Evolutionary conservation across 2,113 vertebrate species (phyloP).

Genomic region (Alaudala cheleensis): DNA sequence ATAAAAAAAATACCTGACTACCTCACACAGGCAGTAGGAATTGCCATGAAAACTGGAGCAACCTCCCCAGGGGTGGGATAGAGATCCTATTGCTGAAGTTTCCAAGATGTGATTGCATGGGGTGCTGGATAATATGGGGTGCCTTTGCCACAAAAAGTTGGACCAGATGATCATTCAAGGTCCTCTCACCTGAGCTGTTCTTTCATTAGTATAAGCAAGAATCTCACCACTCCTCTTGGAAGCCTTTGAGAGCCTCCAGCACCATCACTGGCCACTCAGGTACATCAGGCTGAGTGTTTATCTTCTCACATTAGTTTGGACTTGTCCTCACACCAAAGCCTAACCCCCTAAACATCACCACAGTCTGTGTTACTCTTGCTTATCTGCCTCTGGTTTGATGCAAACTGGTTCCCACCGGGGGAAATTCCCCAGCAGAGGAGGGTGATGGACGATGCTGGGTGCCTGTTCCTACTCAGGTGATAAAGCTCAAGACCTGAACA

Average conservation of each 20-base stretch:
- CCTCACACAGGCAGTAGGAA: not conserved
- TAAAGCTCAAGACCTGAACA: not conserved
- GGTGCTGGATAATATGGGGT: not conserved
- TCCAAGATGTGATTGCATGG: not conserved
- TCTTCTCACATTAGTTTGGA: not conserved
- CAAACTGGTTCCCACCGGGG: not conserved
- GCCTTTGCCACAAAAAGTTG: fast-evolving
- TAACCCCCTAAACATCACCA: not conserved
- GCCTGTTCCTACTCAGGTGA: not conserved
- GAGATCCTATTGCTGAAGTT: not conserved
- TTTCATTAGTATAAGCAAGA: not conserved
- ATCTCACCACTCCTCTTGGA: not conserved
- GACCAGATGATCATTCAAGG: not conserved
- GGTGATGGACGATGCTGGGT: not conserved
- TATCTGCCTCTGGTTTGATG: not conserved
- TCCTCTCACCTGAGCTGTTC: not conserved
- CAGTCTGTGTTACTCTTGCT: not conserved
- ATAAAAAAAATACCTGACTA: not conserved
- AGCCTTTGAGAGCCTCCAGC: not conserved
- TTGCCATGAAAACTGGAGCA: not conserved
- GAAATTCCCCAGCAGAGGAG: not conserved
- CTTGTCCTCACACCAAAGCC: not conserved
- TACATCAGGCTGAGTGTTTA: not conserved
- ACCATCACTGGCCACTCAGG: not conserved
- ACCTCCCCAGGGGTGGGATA: not conserved